These are phyloP conservation scores for Babylonia areolata DNA, from an alignment of 1,140 invertebrate genomes.

Conservation along the genomic window DNA sequence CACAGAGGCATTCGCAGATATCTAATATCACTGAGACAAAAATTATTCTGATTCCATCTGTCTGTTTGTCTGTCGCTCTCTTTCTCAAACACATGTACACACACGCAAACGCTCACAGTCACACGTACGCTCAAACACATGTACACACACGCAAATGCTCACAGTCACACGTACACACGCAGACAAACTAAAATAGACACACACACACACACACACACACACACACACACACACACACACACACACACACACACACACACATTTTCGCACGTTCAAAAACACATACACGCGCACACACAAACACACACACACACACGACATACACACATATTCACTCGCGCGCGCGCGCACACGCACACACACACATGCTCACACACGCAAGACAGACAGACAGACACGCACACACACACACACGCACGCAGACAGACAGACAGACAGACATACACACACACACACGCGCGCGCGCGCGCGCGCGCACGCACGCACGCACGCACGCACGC, in stretches of 20 bases:
- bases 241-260: neutral
- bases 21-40: no score
- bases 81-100: no score
- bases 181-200: neutral
- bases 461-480: neutral
- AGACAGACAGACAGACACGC: neutral
- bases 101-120: no score
- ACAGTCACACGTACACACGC: neutral
- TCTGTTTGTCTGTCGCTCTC: no score
- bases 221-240: constrained; percentile 11
- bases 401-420: constrained; percentile 14
- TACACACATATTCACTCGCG: neutral
- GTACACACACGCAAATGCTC: neutral
- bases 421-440: neutral
- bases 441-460: neutral
- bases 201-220: constrained; percentile 11
- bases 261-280: neutral
- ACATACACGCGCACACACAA: neutral
- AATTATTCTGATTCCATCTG: no score
- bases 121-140: neutral
- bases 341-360: neutral
- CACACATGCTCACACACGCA: neutral
- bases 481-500: neutral
- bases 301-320: neutral
- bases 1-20: no score